Evolutionary conservation across 2,888 invertebrate species (phyloP), one percentile per base, ranked within the genome.

Genomic region (Platerodrilus igneus): DNA sequence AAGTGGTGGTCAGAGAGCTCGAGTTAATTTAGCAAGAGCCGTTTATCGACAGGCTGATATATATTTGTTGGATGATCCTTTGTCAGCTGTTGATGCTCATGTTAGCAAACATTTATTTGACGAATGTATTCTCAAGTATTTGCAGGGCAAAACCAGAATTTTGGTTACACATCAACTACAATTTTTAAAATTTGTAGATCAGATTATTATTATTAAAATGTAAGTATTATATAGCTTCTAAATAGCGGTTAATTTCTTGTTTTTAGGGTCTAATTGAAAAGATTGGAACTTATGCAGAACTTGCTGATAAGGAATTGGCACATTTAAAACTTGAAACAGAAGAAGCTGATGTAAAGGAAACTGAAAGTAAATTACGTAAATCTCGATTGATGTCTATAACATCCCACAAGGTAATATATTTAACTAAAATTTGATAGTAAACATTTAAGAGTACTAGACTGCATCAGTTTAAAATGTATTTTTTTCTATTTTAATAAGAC

Each of bases 81-180:
- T 88, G 2, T 83, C 83, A 41, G 86, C 87, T 1, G 86, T 88
- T 0, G 88, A 89, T 62, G 73, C 83, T 0, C 78, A 79, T 41
- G 86, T 88, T n/a, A 81, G 83, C 1, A 76, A 78, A 42, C 80
- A 83, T 60, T 66, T 89, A 3, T 87, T 86, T 57, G 78, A 86
- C 30, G 76, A 83, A 63, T 87, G 85, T 34, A 80, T 86, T 38
- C 67, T 63, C 27, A 69, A 72, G 2, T 69, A 70, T 33, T 53
- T 76, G 42, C 67, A 70, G 8, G 68, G 78, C 43, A 78, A 82
- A 58, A 83, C 85, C 2, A 72, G 84, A 16, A 76, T 90, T 46
- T 74, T 91, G 7, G 84, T 88, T 41, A 91, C 91, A 0, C 90
- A 91, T 65, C 90, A 91, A 61, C 68, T 89, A 14, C 90, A 91